Evolutionary conservation across 92 coral and sea anemone species (phyloP).

Genomic region (Siderastrea radians): DNA sequence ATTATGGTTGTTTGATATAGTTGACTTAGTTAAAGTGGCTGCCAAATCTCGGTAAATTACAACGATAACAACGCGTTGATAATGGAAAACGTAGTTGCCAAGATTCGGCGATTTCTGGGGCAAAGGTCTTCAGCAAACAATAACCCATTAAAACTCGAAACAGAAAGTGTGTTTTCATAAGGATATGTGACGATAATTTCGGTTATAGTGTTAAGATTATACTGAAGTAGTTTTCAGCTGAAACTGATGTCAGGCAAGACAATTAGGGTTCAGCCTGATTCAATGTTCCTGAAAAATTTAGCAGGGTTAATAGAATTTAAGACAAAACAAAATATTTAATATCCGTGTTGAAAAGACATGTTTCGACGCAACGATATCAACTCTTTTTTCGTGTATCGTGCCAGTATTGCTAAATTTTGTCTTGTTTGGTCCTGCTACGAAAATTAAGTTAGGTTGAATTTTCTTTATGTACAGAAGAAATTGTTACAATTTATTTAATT

Average conservation of each 20-base stretch:
- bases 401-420: background rate
- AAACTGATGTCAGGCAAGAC: background rate
- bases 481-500: background rate
- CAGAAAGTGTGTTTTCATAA: background rate
- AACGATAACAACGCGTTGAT: background rate
- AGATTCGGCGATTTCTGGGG: background rate
- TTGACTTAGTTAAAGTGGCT: background rate
- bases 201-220: background rate
- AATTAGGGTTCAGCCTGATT: background rate
- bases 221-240: background rate
- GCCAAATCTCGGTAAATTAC: conserved; percentile 1
- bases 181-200: background rate
- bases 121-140: background rate
- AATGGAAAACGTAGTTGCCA: background rate
- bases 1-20: conserved; percentile 14
- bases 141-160: background rate
- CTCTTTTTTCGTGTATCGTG: too few relatives aligned
- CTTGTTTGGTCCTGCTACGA: background rate
- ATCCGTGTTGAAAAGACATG: background rate
- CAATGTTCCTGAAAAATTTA: conserved; percentile 3
- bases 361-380: too few relatives aligned
- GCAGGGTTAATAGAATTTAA: background rate
- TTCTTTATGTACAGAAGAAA: background rate
- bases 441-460: background rate
- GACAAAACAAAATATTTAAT: background rate